Base-by-base conservation (phyloP, 2,888 invertebrate genomes). In the Oscheius sp. region DNA sequence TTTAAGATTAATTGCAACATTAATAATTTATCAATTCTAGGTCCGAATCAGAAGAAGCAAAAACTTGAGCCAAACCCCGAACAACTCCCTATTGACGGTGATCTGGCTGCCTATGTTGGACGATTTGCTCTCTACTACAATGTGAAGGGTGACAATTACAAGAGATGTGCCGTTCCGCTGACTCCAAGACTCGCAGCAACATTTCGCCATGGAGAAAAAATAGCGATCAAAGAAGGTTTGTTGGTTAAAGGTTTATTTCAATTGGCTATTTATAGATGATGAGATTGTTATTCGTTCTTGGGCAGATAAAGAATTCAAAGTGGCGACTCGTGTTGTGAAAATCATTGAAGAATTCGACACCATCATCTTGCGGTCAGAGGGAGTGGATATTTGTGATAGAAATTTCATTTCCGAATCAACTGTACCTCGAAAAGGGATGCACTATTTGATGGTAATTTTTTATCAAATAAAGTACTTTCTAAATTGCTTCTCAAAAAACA, bases 181-280 rank as follows among this genome's bases (percentile, higher is more conserved):
- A 69, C 69, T 1, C 2, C 9, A 69, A n/a, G 47, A 65, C 33
- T 69, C 22, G 68, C 68, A 5, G 45, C 56, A 30, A 69, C 69
- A 26, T 66, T 56, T 57, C 65, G 69, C n/a, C 68, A 65, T 24
- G 68, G 68, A 28, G 68, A 51, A n/a, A 68, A 68, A n/a, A 68
- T 64, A 56, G 4, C 44, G 51, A 33, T 68, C 26, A 47, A 32
- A 22, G 44, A 56, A 2, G 68, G 64, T n/a, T n/a, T n/a, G n/a
- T n/a, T n/a, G n/a, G n/a, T n/a, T n/a, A n/a, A n/a, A n/a, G n/a
- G n/a, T n/a, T n/a, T n/a, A n/a, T n/a, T n/a, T n/a, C n/a, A n/a
- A n/a, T n/a, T n/a, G n/a, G n/a, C n/a, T n/a, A n/a, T n/a, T n/a
- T n/a, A n/a, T n/a, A n/a, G n/a, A n/a, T n/a, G n/a, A n/a, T n/a